Base-by-base conservation (phyloP, 2,113 vertebrate genomes). In the Cricetomys ansorgei region DNA sequence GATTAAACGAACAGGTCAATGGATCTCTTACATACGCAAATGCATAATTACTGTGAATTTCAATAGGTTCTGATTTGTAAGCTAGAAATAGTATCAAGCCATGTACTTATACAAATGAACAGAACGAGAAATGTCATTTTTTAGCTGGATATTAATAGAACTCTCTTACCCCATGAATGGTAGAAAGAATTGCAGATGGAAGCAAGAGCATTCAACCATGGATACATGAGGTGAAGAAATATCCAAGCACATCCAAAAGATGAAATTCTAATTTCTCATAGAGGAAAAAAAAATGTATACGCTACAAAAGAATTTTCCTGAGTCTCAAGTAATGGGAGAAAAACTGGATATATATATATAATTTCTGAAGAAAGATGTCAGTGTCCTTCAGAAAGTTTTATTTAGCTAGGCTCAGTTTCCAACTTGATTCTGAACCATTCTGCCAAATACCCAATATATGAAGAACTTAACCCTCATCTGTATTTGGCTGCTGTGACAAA, bases 281-380 rank as follows among this genome's bases (percentile, higher is more conserved):
- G 53, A 40, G 9, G 25, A 37, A 86, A 45, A 55, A 1, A 40
- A 77, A 53, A 0, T 79, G 72, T 19, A n/a, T n/a, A n/a, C n/a
- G n/a, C 55, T 37, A 25, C 45, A 76, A 59, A 72, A 27, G 5
- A 21, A 79, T 95, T 86, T 95, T 86, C 37, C 57, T 3, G 4
- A 85, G 43, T 8, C 31, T 64, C 53, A 69, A 70, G 40, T 65
- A 11, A 69, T 48, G 50, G 23, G 48, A 90, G 37, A 69, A 97
- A 95, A 87, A n/a, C n/a, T 53, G n/a, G n/a, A 40, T 83, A 25
- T 64, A 70, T 64, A 79, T 92, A n/a, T n/a, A n/a, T n/a, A 79
- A 8, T 69, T 79, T 88, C 29, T 86, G 27, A 97, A 88, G 19
- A 57, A 69, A 23, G 80, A 12, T 80, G 19, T 89, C 31, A 31